These are phyloP conservation scores for Cyrtonyx montezumae DNA, from an alignment of 2,113 vertebrate species.

Conservation along the genomic window DNA sequence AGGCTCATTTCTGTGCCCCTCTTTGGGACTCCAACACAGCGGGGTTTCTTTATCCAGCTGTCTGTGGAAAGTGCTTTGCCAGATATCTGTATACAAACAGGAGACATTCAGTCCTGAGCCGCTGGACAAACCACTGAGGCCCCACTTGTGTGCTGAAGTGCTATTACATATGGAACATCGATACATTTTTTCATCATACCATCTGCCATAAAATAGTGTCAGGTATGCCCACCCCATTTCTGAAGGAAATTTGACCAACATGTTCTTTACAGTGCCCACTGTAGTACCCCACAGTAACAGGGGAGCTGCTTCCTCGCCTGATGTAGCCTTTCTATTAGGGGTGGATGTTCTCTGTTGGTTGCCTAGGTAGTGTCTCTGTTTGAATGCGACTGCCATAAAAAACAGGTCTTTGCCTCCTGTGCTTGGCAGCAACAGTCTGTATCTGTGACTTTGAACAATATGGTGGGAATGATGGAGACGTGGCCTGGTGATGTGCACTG, in stretches of 20 bases:
- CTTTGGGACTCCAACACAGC: background rate
- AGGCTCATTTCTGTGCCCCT: background rate
- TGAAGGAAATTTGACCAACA: background rate
- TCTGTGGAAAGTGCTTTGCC: background rate
- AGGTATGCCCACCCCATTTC: background rate
- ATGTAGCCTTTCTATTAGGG: background rate
- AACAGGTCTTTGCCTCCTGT: background rate
- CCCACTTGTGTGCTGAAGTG: no score
- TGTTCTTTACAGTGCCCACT: background rate
- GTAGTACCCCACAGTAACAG: background rate
- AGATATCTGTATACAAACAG: background rate
- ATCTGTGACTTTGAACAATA: background rate
- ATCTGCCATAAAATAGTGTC: background rate
- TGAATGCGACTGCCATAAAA: background rate
- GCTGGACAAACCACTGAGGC: no score
- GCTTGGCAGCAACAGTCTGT: background rate
- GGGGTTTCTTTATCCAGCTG: background rate
- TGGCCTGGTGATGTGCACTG: background rate
- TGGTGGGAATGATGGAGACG: rapidly evolving
- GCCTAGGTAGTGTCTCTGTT: background rate
- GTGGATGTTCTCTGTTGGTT: background rate
- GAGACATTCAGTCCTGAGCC: no score
- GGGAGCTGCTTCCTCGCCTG: background rate
- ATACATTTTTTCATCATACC: background rate
- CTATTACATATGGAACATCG: background rate